Base-by-base conservation (phyloP, 2,797 vertebrate genomes). In the Sebastolobus alascanus region DNA sequence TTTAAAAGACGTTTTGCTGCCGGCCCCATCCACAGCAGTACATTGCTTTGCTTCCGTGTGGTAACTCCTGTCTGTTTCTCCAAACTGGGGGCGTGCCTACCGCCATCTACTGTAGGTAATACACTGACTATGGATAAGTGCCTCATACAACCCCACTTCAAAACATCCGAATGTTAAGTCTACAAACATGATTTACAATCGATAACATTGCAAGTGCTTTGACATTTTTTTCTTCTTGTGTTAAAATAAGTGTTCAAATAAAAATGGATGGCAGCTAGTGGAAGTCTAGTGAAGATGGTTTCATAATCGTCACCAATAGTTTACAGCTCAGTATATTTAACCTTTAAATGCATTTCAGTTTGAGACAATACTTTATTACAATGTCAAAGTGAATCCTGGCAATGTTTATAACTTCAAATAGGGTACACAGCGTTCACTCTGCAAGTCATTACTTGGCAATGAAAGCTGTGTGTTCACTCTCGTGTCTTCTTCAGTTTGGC, bases 391-490 rank as follows among this genome's bases (percentile, higher is more conserved):
- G 22, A 33, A 37, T 56, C n/a, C 22, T 16, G 10, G 50, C 29
- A 27, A 27, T 3, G 11, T 12, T 68, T 58, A 14, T 52, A 10
- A 52, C 35, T n/a, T 73, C 29, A 54, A 72, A 70, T 61, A 38
- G 18, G 29, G 56, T 1, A 40, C 2, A 1, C 1, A 5, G 40
- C 75, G 63, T 74, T 78, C 35, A 11, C 43, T 75, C 9, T 60
- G 29, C 58, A 50, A 72, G 74, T 63, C 35, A 54, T 55, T 52
- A 33, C 64, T 68, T 54, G 33, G 52, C 8, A 37, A 31, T 60
- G 16, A 68, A 63, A 67, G 43, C 81, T 68, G 14, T 22, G 2
- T 9, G 64, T 63, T 80, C 46, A 13, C 38, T 63, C 63, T 55
- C 1, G 2, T 58, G 38, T 73, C 46, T 67, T 74, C 4, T 50